Base-by-base conservation (phyloP, 2,113 vertebrate species). In the Dicerorhinus sumatrensis region DNA sequence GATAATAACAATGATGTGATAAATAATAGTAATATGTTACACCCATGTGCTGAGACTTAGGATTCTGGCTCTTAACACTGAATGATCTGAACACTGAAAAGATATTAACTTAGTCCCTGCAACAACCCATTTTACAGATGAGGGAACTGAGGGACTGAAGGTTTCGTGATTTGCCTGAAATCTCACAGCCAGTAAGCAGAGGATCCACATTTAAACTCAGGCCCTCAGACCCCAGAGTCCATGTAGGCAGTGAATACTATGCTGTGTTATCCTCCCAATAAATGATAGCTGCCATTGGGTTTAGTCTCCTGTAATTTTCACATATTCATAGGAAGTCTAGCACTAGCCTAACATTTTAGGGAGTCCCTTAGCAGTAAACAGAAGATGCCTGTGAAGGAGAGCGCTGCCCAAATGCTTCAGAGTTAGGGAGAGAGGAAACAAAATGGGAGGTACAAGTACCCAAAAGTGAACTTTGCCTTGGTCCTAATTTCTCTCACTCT, bases 81-180 rank as follows among this genome's bases (percentile, higher is more conserved):
- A 58, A 42, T 46, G 58, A 63, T 48, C 29, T 54, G 58, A 29
- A 33, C 2, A 11, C 8, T 63, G 2, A 56, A 31, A 0, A 8
- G 46, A 69, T 75, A 39, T 46, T 36, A 58, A 33, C 14, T 58
- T 48, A 54, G 87, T 82, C 18, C 23, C 20, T 63, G 21, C 25
- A 85, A 48, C 31, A 83, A 60, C 9, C 39, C n/a, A 87, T 90
- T 83, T 96, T 72, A 77, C 63, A 87, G 72, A 36, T 39, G n/a
- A 76, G 3, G 2, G 31, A 84, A 62, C 25, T 63, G 31, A 69
- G 16, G 39, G 13, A 36, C n/a, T 69, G 17, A 42, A 70, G 3
- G 23, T 27, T 60, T 39, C 73, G 13, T 20, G 23, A 77, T 56
- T 87, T 18, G 16, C 21, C 17, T 90, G 23, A 39, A 63, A 14